Conservation (phyloP, 2,113 vertebrate genomes). For the Leuciscus idus region DNA sequence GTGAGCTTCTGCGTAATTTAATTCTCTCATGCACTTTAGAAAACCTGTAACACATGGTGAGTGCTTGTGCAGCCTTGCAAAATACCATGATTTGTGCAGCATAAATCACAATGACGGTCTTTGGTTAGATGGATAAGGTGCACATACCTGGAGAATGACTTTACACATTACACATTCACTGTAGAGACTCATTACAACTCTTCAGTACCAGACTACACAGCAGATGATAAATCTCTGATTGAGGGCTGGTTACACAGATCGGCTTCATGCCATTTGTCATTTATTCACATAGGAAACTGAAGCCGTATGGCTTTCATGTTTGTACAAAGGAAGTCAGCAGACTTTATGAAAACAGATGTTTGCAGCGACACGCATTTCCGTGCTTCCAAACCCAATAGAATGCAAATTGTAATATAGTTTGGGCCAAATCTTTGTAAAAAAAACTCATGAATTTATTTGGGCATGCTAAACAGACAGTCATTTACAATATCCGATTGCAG, state of each 20-base stretch:
- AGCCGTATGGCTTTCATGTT: background rate
- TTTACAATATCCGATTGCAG: conserved; percentile 38
- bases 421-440: conserved; percentile 17
- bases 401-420: conserved; percentile 29
- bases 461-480: conserved; percentile 2
- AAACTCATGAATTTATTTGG: background rate
- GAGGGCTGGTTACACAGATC: background rate
- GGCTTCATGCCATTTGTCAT: conserved; percentile 3
- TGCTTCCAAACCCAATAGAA: conserved; percentile 14
- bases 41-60: conserved; percentile 10
- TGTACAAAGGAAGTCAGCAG: background rate
- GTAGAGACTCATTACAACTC: conserved; percentile 1
- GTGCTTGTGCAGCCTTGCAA: background rate
- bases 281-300: conserved; percentile 6
- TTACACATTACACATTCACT: background rate
- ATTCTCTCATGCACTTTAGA: conserved; percentile 23
- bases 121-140: conserved; percentile 19
- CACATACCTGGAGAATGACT: conserved; percentile 6
- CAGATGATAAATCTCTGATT: conserved; percentile 1
- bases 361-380: background rate
- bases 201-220: background rate
- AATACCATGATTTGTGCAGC: background rate
- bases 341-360: background rate
- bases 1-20: conserved; percentile 34
- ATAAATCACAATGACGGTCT: conserved; percentile 38